These are phyloP conservation scores for Zele albiditarsus DNA, from an alignment of 2,888 invertebrate species.

Conservation along the genomic window DNA sequence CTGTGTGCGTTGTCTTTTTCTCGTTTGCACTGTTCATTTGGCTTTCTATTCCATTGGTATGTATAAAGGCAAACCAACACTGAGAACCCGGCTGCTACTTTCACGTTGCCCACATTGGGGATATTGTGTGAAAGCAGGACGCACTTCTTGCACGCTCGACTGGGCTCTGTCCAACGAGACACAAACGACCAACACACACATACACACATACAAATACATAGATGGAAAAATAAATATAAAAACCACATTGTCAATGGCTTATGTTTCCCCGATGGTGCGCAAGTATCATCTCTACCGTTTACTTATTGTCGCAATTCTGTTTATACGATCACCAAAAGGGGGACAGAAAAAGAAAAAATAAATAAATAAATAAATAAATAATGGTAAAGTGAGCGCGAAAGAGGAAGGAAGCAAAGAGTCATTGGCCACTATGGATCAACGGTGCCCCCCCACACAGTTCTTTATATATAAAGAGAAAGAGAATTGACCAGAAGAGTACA, in stretches of 20 bases:
- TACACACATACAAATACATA: slow-evolving; percentile 4
- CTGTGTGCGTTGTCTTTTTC: not conserved
- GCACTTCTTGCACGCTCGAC: slow-evolving; percentile 60
- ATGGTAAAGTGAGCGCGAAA: slow-evolving; percentile 19
- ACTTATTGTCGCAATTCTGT: not conserved
- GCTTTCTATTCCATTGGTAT: slow-evolving; percentile 73
- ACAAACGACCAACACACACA: not conserved
- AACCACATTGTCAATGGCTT: not conserved
- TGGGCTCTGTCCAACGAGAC: slow-evolving; percentile 25
- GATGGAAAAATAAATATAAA: not conserved
- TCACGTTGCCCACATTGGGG: slow-evolving; percentile 68
- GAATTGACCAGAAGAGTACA: slow-evolving; percentile 50
- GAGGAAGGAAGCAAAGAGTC: slow-evolving; percentile 31
- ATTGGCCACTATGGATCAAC: slow-evolving; percentile 10
- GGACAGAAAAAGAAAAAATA: slow-evolving; percentile 51
- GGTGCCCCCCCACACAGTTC: not conserved
- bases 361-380: slow-evolving; percentile 8
- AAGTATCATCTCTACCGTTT: not conserved
- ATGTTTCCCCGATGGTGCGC: not conserved
- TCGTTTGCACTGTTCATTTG: slow-evolving; percentile 37
- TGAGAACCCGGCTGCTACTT: slow-evolving; percentile 69
- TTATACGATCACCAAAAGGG: slow-evolving; percentile 48
- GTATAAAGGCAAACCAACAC: slow-evolving; percentile 69
- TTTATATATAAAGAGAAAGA: not conserved
- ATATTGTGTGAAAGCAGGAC: slow-evolving; percentile 72